Percentiles rank a stretch among this genome's conserved stretches.
Conservation (phyloP, 1,140 invertebrate genomes). For the Pseudomyrmex cubaensis region DNA sequence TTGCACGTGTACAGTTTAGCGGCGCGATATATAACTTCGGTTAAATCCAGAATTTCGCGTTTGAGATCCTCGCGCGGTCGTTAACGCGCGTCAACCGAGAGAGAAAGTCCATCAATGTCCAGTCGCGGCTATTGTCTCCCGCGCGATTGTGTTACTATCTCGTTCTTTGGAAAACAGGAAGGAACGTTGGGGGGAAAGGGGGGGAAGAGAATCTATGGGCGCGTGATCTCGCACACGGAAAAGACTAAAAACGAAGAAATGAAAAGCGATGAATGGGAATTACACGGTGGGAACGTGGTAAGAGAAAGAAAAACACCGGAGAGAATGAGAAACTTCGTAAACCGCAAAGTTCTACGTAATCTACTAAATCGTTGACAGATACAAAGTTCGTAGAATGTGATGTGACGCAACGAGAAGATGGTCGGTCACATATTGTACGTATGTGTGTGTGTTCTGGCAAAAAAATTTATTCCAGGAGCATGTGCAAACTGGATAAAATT, state of each 20-base stretch:
- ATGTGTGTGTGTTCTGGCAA: too few species aligned
- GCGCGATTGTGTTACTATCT: constrained; percentile 6
- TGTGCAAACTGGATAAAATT: constrained; percentile 63
- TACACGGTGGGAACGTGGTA: background rate
- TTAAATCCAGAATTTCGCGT: background rate
- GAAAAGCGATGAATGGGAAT: background rate
- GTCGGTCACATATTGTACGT: too few species aligned
- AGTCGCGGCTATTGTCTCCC: constrained; percentile 37
- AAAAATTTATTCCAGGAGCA: too few species aligned
- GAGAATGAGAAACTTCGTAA: too few species aligned
- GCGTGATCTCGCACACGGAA: background rate
- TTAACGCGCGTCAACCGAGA: constrained; percentile 20
- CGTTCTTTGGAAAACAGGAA: constrained; percentile 9
- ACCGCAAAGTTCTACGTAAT: too few species aligned
- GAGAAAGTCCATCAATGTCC: constrained; percentile 45
- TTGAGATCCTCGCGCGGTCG: background rate
- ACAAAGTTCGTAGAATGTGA: too few species aligned
- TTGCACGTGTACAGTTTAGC: constrained; percentile 7
- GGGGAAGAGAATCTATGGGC: background rate
- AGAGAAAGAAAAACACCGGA: too few species aligned
- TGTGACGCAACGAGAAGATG: too few species aligned
- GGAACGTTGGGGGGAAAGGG: background rate
- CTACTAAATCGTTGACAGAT: too few species aligned
- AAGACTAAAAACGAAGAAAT: background rate
- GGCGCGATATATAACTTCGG: background rate